Percentiles rank a stretch among this genome's conserved stretches.
Evolutionary conservation across 2,113 vertebrate species (phyloP).

Genomic region (Dipodomys ordii): DNA sequence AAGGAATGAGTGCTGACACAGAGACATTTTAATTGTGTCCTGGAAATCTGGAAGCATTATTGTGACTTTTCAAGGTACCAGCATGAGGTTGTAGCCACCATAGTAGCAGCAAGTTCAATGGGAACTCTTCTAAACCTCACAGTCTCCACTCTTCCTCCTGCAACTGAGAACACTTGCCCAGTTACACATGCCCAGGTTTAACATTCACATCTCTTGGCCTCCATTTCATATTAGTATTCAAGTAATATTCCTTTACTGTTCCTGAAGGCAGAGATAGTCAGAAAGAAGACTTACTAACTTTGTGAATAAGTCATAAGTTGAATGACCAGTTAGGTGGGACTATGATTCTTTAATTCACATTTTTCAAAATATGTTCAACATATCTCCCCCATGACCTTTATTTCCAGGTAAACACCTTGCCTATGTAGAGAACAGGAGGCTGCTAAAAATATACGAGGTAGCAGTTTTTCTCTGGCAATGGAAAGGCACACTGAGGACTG

Average conservation of each 20-base stretch:
- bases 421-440: neutral
- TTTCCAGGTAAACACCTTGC: slow-evolving; percentile 34
- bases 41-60: slow-evolving; percentile 44
- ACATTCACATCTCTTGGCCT: neutral
- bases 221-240: neutral
- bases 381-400: neutral
- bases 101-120: neutral
- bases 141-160: neutral
- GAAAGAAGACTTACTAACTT: neutral
- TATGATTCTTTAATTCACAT: neutral
- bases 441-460: neutral
- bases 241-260: neutral
- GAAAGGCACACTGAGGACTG: slow-evolving; percentile 7
- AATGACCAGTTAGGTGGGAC: neutral
- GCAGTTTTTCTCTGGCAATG: slow-evolving; percentile 14
- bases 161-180: neutral
- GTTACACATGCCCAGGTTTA: neutral
- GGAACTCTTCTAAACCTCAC: neutral
- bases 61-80: slow-evolving; percentile 33
- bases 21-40: slow-evolving; percentile 59
- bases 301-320: neutral
- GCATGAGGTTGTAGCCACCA: fast-evolving
- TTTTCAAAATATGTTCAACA: neutral
- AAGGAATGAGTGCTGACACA: neutral
- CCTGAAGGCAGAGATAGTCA: neutral